Conservation (phyloP, 2,113 vertebrate genomes). For the Hipposideros armiger region DNA sequence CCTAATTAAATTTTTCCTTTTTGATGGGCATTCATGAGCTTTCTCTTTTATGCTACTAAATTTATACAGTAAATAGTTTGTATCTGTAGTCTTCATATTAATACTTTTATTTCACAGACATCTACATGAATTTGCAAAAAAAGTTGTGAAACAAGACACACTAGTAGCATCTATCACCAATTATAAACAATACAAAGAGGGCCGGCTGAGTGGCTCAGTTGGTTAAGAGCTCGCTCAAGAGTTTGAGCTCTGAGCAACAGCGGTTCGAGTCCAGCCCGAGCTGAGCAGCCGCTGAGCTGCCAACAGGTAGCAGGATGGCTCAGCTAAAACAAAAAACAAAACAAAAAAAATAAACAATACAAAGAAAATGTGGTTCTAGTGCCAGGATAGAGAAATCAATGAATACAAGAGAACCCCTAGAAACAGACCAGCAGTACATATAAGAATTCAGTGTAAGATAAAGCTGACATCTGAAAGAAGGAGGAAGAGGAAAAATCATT, state of each 20-base stretch:
- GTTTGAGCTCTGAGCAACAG: no score
- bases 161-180: neutral
- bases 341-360: neutral
- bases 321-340: no score
- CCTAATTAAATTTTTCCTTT: neutral
- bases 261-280: no score
- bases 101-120: neutral
- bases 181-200: neutral
- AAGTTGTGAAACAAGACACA: neutral
- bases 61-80: neutral
- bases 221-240: no score
- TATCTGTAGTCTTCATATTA: conserved; percentile 21
- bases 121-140: neutral
- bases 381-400: neutral
- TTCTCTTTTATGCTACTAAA: conserved; percentile 15
- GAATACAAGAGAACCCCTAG: neutral
- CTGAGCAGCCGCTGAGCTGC: no score
- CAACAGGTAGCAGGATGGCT: no score
- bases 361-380: neutral
- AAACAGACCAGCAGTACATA: neutral
- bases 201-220: no score
- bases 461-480: neutral
- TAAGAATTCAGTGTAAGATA: neutral
- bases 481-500: neutral
- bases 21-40: neutral